Base-by-base conservation (phyloP, 2,797 vertebrate species). In the Siniperca undulata region DNA sequence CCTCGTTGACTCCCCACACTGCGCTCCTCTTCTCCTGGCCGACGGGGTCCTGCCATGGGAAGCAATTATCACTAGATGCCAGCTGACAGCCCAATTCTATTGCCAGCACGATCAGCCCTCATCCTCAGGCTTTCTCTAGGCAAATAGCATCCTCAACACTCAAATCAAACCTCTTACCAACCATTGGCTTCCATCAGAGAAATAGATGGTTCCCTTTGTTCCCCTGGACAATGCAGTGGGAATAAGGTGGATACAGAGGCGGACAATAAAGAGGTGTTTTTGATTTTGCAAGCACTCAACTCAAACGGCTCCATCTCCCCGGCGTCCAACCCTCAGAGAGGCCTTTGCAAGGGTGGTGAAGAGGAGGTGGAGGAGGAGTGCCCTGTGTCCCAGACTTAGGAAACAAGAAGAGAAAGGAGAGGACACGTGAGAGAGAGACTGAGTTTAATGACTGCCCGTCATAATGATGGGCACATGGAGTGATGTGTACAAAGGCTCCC, bases 31-130 rank as follows among this genome's bases (percentile, higher is more conserved):
- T 84, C 90, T 85, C 88, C 83, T 66, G 90, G 96, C 96, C 97
- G 95, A 95, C 94, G 93, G 96, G 97, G 96, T 97, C 97, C 97
- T 97, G 97, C 97, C 97, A 97, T 98, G 98, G 98, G 97, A 99
- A 97, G 97, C 97, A 98, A 99, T 99, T 99, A 98, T 96, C 83
- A 95, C 97, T 96, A 95, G 97, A 97, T 97, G 97, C 97, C 97
- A 98, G 97, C 97, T 99, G 97, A 99, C 97, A 98, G 97, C 95
- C 97, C 95, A 95, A 95, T 97, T 97, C 97, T 92, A 95, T 95
- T 94, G 96, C 96, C 97, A 97, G 96, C 93, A 93, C 94, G 95
- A 96, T 95, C 96, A 95, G 96, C 96, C 96, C 96, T 96, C 97
- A 92, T 97, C 97, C 97, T 97, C 96, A 86, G 97, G 97, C 97